Evolutionary conservation across 1,140 invertebrate species (phyloP), one percentile per base, ranked within the genome.

Genomic region (Platyscapa corneri): DNA sequence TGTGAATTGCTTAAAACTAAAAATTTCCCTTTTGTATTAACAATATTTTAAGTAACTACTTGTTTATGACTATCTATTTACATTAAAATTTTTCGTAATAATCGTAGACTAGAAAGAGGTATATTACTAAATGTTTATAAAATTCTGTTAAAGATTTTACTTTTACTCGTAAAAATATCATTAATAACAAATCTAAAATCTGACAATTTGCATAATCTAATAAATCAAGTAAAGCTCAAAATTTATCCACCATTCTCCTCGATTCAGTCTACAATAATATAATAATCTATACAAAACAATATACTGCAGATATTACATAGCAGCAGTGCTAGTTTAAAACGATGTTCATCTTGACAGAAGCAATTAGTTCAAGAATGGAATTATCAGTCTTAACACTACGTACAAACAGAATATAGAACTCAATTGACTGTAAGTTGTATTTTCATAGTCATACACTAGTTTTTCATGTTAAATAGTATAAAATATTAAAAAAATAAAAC

Each of bases 41-140:
- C 42, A 83, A 83, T n/a, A 67, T 34, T 20, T 83, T n/a, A 18
- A 65, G n/a, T 67, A 20, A 77, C n/a, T 76, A 74, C 42, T 42
- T 75, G 76, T 37, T n/a, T 74, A 37, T 37, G 14, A 70, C 18
- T 56, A 0, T 65, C 53, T 85, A 85, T 85, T 81, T 85, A 85
- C 78, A 85, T 79, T 85, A 75, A 74, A 65, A 27, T 80, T 46
- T 81, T 53, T 32, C 42, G 5, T 60, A 76, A 27, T 32, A 78
- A 65, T 78, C n/a, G 64, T 77, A 86, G 84, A 86, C 84, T 86
- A 86, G 84, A 82, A 86, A 32, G 79, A 76, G 74, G 72, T 85
- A 82, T 27, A 82, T 67, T 64, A 82, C 39, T 76, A 49, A 85
- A 67, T 75, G 67, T 76, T 85, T 82, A 67, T 53, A 85, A 82